Percentiles rank a stretch among this genome's conserved stretches.
These are phyloP conservation scores for Amblyjoppa proteus DNA, from an alignment of 2,888 invertebrate genomes.

Conservation along the genomic window DNA sequence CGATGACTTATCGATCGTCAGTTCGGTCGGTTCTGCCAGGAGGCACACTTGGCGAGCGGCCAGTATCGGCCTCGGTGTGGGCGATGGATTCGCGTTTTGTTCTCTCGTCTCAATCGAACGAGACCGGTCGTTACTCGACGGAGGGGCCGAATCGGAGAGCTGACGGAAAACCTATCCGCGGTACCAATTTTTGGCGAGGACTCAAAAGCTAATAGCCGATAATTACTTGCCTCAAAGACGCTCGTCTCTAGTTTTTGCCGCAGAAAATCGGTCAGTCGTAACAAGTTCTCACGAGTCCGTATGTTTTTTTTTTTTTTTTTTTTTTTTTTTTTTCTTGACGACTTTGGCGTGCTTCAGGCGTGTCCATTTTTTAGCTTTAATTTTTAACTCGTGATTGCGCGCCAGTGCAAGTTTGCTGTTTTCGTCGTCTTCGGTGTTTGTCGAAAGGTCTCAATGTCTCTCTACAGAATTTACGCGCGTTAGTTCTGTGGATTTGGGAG, in stretches of 20 bases:
- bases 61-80: slow-evolving; percentile 13
- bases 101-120: slow-evolving; percentile 36
- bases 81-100: slow-evolving; percentile 35
- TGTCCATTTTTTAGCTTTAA: too few relatives aligned
- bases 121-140: not conserved
- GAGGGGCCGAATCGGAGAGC: not conserved
- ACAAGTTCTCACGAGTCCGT: too few relatives aligned
- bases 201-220: slow-evolving; percentile 8
- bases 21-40: slow-evolving; percentile 28
- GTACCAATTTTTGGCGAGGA: not conserved
- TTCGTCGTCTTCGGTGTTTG: too few relatives aligned
- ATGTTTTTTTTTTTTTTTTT: too few relatives aligned
- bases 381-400: too few relatives aligned
- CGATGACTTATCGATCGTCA: not conserved
- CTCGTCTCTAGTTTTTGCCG: too few relatives aligned
- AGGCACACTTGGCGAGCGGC: slow-evolving; percentile 43
- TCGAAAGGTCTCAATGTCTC: too few relatives aligned
- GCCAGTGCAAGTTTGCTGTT: too few relatives aligned
- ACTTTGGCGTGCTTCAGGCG: too few relatives aligned
- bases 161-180: not conserved
- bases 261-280: not conserved
- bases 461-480: too few relatives aligned
- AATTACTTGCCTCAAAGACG: slow-evolving; percentile 9
- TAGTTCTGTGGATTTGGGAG: too few relatives aligned
- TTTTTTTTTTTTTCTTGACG: too few relatives aligned